phyloP scores from a whole-genome alignment of 2,888 invertebrate species.

The Heliothis peltigera region DNA sequence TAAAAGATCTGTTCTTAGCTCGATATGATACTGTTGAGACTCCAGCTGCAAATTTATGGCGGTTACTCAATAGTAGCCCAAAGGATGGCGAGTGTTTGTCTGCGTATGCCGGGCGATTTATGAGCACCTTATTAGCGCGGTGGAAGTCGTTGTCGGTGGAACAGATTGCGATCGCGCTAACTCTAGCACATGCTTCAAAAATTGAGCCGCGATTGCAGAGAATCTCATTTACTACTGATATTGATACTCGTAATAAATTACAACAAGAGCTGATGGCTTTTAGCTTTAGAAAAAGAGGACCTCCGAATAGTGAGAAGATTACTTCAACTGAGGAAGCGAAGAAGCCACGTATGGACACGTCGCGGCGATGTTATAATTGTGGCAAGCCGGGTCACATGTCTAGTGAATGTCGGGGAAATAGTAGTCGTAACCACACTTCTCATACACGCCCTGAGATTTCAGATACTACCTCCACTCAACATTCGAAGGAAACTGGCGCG shows the following conservation, averaged over 20 bases:
- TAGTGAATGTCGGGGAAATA: neutral
- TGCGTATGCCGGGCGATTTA: neutral
- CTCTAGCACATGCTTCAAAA: conserved; percentile 5
- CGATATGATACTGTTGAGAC: conserved; percentile 6
- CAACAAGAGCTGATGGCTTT: neutral
- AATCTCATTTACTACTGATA: neutral
- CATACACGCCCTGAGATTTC: neutral
- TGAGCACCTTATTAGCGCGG: neutral
- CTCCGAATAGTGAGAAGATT: neutral
- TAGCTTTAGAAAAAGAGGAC: neutral
- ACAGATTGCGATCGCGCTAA: conserved; percentile 5
- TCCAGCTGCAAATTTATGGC: neutral
- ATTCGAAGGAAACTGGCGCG: neutral
- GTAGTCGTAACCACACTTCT: neutral
- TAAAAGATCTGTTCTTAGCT: conserved; percentile 1
- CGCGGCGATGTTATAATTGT: conserved; percentile 1
- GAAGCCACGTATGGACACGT: neutral
- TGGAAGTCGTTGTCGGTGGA: conserved; percentile 1
- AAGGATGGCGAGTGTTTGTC: neutral
- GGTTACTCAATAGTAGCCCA: neutral
- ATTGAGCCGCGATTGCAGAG: conserved; percentile 1
- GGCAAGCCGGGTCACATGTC: conserved; percentile 3
- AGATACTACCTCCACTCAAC: neutral
- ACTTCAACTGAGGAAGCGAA: neutral
- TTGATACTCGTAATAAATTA: neutral